Conservation (phyloP, 2,888 invertebrate genomes). For the Scaptomyza polygonia region DNA sequence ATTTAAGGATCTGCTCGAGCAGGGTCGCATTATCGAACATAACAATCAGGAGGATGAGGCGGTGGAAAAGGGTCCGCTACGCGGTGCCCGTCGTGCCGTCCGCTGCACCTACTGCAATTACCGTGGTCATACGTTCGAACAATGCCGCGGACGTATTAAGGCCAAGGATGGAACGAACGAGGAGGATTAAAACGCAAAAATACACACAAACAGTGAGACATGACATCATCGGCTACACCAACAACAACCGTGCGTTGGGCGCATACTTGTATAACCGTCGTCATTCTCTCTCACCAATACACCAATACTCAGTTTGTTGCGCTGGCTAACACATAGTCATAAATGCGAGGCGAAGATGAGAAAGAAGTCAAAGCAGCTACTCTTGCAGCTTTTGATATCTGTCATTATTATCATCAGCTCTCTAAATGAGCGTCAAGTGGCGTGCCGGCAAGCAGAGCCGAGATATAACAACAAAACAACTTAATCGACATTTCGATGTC, state of each 20-base stretch:
- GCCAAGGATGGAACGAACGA: slow-evolving; percentile 16
- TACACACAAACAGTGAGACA: slow-evolving; percentile 11
- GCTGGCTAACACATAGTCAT: slow-evolving; percentile 35
- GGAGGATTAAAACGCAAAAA: slow-evolving; percentile 32
- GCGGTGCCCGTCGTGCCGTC: slow-evolving; percentile 59
- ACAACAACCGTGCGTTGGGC: slow-evolving; percentile 28
- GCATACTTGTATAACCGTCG: slow-evolving; percentile 20
- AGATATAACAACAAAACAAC: slow-evolving; percentile 24
- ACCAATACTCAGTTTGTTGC: slow-evolving; percentile 44
- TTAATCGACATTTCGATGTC: slow-evolving; percentile 13
- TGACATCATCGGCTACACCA: slow-evolving; percentile 46
- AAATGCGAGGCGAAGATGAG: slow-evolving; percentile 14
- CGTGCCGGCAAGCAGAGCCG: slow-evolving; percentile 58
- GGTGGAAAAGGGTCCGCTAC: slow-evolving; percentile 43
- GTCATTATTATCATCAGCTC: slow-evolving; percentile 17
- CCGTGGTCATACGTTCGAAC: slow-evolving; percentile 77
- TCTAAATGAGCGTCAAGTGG: slow-evolving; percentile 37
- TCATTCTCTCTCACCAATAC: slow-evolving; percentile 21
- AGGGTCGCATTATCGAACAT: slow-evolving; percentile 81
- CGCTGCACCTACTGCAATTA: slow-evolving; percentile 81
- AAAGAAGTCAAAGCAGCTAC: slow-evolving; percentile 4
- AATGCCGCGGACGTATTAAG: slow-evolving; percentile 77
- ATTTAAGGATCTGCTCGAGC: slow-evolving; percentile 81
- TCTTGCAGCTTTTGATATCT: slow-evolving; percentile 4
- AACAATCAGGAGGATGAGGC: slow-evolving; percentile 68